Base-by-base conservation (phyloP, 2,113 vertebrate genomes). In the Columba livia region DNA sequence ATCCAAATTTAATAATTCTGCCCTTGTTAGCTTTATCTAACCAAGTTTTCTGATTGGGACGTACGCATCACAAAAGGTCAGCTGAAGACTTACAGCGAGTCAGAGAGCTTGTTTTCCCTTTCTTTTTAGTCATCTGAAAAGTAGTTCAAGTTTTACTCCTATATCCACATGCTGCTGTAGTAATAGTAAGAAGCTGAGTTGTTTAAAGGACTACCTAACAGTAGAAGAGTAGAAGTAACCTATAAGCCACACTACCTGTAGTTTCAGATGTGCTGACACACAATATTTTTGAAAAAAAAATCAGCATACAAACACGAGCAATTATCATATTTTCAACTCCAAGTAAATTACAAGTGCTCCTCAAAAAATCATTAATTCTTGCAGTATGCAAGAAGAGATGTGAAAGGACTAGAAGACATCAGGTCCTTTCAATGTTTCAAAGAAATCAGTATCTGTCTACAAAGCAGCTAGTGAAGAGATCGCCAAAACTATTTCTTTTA, bases 311-410 rank as follows among this genome's bases (percentile, higher is more conserved):
- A 60, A 40, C 11, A 73, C 1, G 2, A 67, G 50, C 20, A 78
- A 36, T 13, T 42, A 40, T 4, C 0, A 2, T 6, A 3, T 26
- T 65, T 69, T 15, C 0, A 0, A 14, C 36, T 88, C 8, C 38
- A 51, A 48, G 18, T 16, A 73, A 73, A 77, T 23, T 20, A 44
- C 7, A 65, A 11, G 1, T 15, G 4, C 31, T 78, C 38, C 48
- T 56, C 3, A 56, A 86, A 78, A 58, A n/a, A 24, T 3, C 3
- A 57, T 51, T 32, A 44, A 48, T 36, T 71, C 65, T 6, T 44
- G 23, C 20, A 74, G 29, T 48, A 65, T 26, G 23, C 23, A 82
- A 57, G 16, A 64, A 44, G 34, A 54, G 15, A 85, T n/a, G 14
- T 8, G 73, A 61, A 85, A 10, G 6, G 13, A 50, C 25, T 50